phyloP scores from a whole-genome alignment of 2,797 vertebrate genomes.

The Rhinogobio ventralis region DNA sequence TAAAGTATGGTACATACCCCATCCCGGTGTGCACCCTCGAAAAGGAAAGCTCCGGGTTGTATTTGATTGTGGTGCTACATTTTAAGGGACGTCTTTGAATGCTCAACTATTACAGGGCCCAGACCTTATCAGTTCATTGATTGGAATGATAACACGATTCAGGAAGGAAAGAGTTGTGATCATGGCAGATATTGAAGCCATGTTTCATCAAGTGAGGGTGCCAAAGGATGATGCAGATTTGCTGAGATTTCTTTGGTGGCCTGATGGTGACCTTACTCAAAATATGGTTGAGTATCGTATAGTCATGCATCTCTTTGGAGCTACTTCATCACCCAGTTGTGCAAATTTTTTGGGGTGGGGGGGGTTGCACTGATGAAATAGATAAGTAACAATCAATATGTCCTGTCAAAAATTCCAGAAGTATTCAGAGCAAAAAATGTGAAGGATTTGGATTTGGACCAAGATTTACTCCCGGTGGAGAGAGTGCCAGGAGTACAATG shows the following conservation, averaged over 20 bases:
- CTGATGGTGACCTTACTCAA: not conserved
- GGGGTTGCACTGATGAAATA: not conserved
- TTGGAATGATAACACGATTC: not conserved
- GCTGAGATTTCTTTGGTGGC: not conserved
- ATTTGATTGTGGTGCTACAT: too few species aligned
- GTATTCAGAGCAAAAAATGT: not conserved
- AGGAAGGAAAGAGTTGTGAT: not conserved
- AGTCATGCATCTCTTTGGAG: not conserved
- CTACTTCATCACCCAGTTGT: not conserved
- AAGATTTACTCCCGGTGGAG: not conserved
- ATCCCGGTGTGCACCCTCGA: not conserved
- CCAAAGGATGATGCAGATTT: not conserved
- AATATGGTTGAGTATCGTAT: not conserved
- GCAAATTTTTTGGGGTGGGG: too few species aligned
- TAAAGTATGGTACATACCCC: not conserved
- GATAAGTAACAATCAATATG: not conserved
- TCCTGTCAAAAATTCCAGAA: not conserved
- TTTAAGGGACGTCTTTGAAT: not conserved
- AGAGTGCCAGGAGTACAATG: not conserved
- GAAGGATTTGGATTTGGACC: not conserved
- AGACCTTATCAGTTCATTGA: not conserved
- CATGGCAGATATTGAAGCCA: not conserved
- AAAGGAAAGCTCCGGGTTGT: not conserved
- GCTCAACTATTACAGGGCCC: not conserved
- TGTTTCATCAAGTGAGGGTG: not conserved